phyloP scores from a whole-genome alignment of 1,140 invertebrate genomes.

The Drosophila melanica region DNA sequence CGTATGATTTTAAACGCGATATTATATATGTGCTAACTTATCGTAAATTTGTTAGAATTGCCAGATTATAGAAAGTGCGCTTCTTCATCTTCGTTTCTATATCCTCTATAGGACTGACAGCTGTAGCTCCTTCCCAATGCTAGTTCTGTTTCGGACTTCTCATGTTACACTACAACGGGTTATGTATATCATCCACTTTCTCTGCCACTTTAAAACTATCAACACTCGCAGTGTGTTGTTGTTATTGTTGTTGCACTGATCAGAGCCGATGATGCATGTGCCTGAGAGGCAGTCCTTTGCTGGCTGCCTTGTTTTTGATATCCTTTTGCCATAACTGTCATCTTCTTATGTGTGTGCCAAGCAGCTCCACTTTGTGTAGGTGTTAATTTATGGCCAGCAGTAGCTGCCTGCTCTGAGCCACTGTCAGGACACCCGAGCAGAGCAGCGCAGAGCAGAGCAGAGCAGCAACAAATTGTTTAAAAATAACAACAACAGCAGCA shows the following conservation, averaged over 20 bases:
- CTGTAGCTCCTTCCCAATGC: not conserved
- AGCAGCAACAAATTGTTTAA: conserved; percentile 44
- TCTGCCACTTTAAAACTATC: conserved; percentile 31
- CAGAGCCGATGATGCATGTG: conserved; percentile 9
- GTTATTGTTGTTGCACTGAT: conserved; percentile 11
- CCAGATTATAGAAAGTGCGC: no score
- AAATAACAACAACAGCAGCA: conserved; percentile 24
- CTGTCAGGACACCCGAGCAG: conserved; percentile 8
- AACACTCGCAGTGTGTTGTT: conserved; percentile 15
- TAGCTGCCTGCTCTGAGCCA: conserved; percentile 19
- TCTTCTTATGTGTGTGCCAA: conserved; percentile 48
- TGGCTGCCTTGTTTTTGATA: conserved; percentile 44
- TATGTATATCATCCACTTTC: conserved; percentile 22
- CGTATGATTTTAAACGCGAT: no score
- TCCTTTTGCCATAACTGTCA: conserved; percentile 80
- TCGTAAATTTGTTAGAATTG: no score
- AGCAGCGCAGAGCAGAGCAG: conserved; percentile 6
- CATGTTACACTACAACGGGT: conserved; percentile 35
- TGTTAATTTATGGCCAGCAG: conserved; percentile 71
- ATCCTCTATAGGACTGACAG: conserved; percentile 4
- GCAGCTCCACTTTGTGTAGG: conserved; percentile 45
- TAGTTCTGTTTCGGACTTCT: conserved; percentile 10
- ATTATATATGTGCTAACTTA: no score
- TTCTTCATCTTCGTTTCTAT: not conserved
- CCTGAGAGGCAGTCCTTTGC: not conserved